Conservation (phyloP, 2,797 vertebrate species). For the Coregonus suidteri region DNA sequence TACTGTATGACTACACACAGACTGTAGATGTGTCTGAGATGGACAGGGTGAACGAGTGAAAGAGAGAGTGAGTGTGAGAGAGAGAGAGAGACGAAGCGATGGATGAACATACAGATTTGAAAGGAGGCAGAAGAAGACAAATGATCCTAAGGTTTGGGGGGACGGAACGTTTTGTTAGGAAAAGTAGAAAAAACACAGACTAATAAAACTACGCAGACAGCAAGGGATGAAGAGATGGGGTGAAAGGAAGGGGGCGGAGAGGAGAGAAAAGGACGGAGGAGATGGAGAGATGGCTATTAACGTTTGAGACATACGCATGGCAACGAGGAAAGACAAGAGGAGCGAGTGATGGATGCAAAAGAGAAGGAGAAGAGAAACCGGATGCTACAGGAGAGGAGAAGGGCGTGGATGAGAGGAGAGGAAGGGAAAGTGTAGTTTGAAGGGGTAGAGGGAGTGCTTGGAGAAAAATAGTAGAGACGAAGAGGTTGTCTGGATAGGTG, state of each 20-base stretch:
- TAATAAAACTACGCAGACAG: constrained; percentile 12
- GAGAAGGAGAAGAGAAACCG: constrained; percentile 28
- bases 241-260: constrained; percentile 20
- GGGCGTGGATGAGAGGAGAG: background rate
- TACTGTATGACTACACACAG: too few species aligned
- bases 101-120: constrained; percentile 60
- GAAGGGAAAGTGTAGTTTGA: background rate
- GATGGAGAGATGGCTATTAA: constrained; percentile 59
- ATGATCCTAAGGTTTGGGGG: constrained; percentile 45
- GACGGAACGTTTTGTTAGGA: constrained; percentile 62
- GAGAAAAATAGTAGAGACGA: background rate
- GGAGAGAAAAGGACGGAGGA: constrained; percentile 37
- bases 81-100: constrained; percentile 44
- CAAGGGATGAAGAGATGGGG: constrained; percentile 31
- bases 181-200: constrained; percentile 37
- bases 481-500: too few species aligned
- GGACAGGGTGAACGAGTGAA: constrained; percentile 25
- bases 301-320: constrained; percentile 65
- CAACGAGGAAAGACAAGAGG: constrained; percentile 60
- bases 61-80: constrained; percentile 5
- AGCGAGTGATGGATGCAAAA: constrained; percentile 33
- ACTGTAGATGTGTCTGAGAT: background rate
- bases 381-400: background rate
- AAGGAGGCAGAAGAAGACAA: constrained; percentile 61
- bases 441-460: background rate